Conservation (phyloP, 2,113 vertebrate genomes). For the Thomomys bottae region DNA sequence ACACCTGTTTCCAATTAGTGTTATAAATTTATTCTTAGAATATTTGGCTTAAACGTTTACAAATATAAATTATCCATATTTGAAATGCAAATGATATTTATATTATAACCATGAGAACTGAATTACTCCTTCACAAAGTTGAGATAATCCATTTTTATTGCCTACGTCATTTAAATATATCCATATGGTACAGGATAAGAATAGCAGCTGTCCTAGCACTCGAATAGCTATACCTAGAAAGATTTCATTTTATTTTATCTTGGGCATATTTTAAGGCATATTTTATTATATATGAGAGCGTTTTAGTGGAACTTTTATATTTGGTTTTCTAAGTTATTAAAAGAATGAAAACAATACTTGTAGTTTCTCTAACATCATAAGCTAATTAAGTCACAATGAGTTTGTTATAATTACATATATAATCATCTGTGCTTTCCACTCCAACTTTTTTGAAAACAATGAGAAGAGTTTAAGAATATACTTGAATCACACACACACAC, state of each 20-base stretch:
- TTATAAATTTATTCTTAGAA: conserved; percentile 52
- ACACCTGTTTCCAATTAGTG: conserved; percentile 11
- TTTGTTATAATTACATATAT: conserved; percentile 64
- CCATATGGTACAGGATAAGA: conserved; percentile 75
- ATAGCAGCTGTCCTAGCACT: conserved; percentile 73
- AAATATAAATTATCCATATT: conserved; percentile 62
- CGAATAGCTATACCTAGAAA: conserved; percentile 77
- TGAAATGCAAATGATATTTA: conserved; percentile 71
- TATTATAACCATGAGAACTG: conserved; percentile 72
- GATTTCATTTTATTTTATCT: conserved; percentile 69
- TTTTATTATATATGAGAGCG: conserved; percentile 70
- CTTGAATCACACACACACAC: too few species aligned
- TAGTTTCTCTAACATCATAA: conserved; percentile 69
- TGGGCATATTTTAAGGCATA: conserved; percentile 69
- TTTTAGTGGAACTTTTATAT: conserved; percentile 69
- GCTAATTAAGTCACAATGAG: conserved; percentile 72
- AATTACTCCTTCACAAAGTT: conserved; percentile 70
- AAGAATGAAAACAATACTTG: conserved; percentile 74
- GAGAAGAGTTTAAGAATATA: too few species aligned
- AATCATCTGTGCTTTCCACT: conserved; percentile 63
- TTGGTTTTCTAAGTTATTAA: conserved; percentile 71
- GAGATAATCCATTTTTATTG: conserved; percentile 79
- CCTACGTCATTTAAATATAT: conserved; percentile 71
- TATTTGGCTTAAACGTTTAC: conserved; percentile 64
- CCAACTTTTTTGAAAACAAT: too few species aligned